A percentile compares a stretch with the other conserved stretches of the same genome.
Conservation (phyloP, 2,113 vertebrate species). For the Camelus dromedarius region DNA sequence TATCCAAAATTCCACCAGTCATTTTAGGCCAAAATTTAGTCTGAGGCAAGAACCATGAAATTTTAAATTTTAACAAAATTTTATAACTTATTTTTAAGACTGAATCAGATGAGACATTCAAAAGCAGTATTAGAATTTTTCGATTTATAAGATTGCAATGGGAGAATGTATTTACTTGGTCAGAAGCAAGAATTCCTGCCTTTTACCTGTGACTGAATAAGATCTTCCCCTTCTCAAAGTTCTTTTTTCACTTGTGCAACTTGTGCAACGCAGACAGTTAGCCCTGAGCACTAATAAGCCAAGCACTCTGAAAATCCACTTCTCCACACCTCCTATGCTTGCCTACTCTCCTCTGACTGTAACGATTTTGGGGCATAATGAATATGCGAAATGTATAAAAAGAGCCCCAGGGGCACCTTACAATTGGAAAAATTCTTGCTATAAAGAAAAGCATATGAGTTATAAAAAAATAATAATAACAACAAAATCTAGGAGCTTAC, state of each 20-base stretch:
- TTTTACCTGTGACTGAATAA: not conserved
- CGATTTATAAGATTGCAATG: not conserved
- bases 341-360: slow-evolving; percentile 66
- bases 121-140: not conserved
- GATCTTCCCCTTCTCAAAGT: slow-evolving; percentile 45
- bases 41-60: not conserved
- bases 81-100: not conserved
- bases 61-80: slow-evolving; percentile 37
- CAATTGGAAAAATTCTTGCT: slow-evolving; percentile 65
- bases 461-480: not conserved
- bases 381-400: slow-evolving; percentile 64
- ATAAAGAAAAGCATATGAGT: not conserved
- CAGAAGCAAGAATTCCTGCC: not conserved
- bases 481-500: not conserved
- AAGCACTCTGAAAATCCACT: slow-evolving; percentile 71
- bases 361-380: slow-evolving; percentile 2
- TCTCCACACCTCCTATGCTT: slow-evolving; percentile 36
- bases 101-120: not conserved
- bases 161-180: not conserved
- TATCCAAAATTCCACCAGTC: not conserved
- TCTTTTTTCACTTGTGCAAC: slow-evolving; percentile 61
- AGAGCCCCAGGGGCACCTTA: slow-evolving; percentile 62
- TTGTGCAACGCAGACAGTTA: slow-evolving; percentile 68
- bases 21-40: slow-evolving; percentile 6
- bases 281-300: slow-evolving; percentile 70